Evolutionary conservation across 2,797 vertebrate genomes (phyloP), one percentile per base, ranked within the genome.

Genomic region (Microctenopoma steveboyesi): DNA sequence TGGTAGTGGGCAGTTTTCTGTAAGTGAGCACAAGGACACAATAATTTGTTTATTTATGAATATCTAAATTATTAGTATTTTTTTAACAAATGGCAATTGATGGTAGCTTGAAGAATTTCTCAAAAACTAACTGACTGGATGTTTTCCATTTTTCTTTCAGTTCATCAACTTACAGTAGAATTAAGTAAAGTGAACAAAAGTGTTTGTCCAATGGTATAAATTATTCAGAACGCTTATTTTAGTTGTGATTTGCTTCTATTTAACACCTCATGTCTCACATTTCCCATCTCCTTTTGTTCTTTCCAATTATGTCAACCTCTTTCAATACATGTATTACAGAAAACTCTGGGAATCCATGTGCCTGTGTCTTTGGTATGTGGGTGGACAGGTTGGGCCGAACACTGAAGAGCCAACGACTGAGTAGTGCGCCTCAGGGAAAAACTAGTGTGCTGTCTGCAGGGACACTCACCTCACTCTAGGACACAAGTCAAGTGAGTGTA

Each of bases 361-460:
- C 39, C 25, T 61, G 3, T 30, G 7, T 5, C 3, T 11, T 0
- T 42, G 45, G 43, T 57, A 58, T 35, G 77, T 57, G 55, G 72
- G 13, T 2, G 9, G 46, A 69, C 69, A 0, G 22, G 71, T 28
- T 39, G 50, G 66, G 49, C 16, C 5, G 5, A 37, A 71, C 18
- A 60, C 14, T 54, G 55, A 76, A 64, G 7, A 35, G 50, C 57
- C 33, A 16, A 49, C 10, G 47, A 16, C 14, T 43, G 13, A n/a
- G 66, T 30, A 7, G 13, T 49, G 62, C 16, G 47, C 42, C 69
- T 72, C 3, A 11, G 33, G 54, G 50, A 45, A 48, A 45, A 60
- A 1, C 33, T 49, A 46, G 43, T 7, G 9, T 47, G 28, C 46
- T 46, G 48, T 68, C 54, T 70, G 45, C 37, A 54, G 52, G 57